phyloP scores from a whole-genome alignment of 23 tunicate species.

The Diplosoma virens region DNA sequence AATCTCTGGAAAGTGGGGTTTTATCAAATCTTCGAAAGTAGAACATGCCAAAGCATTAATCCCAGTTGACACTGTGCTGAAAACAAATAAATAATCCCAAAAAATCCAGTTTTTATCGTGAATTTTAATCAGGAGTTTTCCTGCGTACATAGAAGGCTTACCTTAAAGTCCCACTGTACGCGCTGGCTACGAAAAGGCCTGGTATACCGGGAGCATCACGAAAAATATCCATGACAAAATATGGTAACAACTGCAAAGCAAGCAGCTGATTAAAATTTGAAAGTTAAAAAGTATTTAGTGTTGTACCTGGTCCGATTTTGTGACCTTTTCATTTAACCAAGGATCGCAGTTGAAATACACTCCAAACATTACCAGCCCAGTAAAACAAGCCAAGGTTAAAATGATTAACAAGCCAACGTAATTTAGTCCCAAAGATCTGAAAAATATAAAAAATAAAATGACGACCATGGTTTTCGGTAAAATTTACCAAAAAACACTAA shows the following conservation, averaged over 20 bases:
- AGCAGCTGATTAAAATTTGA: too few relatives aligned
- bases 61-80: constrained; percentile 80
- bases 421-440: constrained; percentile 55
- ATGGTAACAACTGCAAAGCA: constrained; percentile 38
- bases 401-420: constrained; percentile 41
- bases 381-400: constrained; percentile 34
- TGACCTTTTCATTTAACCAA: constrained; percentile 27
- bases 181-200: constrained; percentile 64
- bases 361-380: constrained; percentile 64
- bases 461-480: too few relatives aligned
- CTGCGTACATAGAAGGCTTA: background rate
- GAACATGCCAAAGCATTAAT: constrained; percentile 73
- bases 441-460: too few relatives aligned
- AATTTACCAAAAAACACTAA: too few relatives aligned
- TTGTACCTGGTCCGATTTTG: constrained; percentile 67
- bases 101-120: too few relatives aligned
- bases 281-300: too few relatives aligned
- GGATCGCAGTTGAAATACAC: constrained; percentile 63
- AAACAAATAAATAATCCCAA: background rate
- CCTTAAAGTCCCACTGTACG: constrained; percentile 76
- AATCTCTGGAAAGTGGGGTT: constrained; percentile 32
- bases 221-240: constrained; percentile 46
- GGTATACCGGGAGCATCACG: constrained; percentile 52
- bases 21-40: constrained; percentile 58
- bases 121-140: too few relatives aligned